These are phyloP conservation scores for Elephantulus edwardii DNA, from an alignment of 2,113 vertebrate species.

Conservation along the genomic window DNA sequence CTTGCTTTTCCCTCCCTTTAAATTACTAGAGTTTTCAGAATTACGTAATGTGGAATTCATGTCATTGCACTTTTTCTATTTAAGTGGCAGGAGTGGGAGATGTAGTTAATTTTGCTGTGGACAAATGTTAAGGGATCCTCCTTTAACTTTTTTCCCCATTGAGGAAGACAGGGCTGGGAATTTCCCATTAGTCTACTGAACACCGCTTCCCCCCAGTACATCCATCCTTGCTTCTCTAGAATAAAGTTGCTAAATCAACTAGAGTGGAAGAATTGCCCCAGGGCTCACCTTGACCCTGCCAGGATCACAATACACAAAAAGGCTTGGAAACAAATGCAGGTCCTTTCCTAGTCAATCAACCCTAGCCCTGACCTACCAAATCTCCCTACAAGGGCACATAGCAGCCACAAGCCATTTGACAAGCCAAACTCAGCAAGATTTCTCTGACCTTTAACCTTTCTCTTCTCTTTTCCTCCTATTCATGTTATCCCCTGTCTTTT, in stretches of 20 bases:
- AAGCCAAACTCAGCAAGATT: background rate
- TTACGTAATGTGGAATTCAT: conserved; percentile 18
- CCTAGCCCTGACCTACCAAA: background rate
- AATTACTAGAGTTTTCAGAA: conserved; percentile 14
- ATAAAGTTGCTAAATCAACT: background rate
- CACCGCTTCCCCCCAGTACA: background rate
- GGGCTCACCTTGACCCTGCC: background rate
- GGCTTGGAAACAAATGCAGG: background rate
- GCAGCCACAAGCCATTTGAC: background rate
- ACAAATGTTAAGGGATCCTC: background rate
- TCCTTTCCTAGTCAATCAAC: background rate
- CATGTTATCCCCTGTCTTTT: background rate
- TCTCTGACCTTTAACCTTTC: background rate
- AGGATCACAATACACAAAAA: background rate
- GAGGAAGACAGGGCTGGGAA: background rate
- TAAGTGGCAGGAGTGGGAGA: background rate
- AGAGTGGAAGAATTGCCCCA: background rate
- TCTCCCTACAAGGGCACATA: accelerated
- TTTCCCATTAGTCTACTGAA: background rate
- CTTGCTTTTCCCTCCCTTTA: too few species aligned
- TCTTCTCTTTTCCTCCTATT: background rate
- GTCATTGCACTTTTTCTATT: background rate
- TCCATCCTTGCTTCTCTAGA: background rate
- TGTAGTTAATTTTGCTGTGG: background rate
- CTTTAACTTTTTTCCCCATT: background rate